These are phyloP conservation scores for Ashinkailepas kermadecensis DNA, from an alignment of 2,888 invertebrate species.

Conservation along the genomic window DNA sequence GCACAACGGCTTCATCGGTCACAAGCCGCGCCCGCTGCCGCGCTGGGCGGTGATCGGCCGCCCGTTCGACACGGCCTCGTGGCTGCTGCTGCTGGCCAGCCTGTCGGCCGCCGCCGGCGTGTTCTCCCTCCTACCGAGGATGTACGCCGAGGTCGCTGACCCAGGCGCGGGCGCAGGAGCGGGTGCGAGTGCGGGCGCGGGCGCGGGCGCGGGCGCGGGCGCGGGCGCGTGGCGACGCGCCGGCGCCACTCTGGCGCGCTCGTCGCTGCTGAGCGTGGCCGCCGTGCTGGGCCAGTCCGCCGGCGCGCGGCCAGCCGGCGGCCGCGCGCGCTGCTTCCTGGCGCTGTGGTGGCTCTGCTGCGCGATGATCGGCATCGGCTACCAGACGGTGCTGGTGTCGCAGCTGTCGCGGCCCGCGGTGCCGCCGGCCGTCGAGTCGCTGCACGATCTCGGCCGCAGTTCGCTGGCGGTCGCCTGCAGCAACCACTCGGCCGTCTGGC, in stretches of 20 bases:
- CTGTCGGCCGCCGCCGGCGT: background rate
- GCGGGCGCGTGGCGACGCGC: background rate
- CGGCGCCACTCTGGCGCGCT: background rate
- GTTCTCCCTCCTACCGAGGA: background rate
- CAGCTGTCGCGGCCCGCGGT: background rate
- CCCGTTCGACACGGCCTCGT: background rate
- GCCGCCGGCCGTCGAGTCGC: slow-evolving; percentile 3
- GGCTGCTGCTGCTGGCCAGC: background rate
- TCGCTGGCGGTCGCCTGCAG: slow-evolving; percentile 2
- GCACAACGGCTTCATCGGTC: background rate
- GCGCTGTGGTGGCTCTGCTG: slow-evolving; percentile 17
- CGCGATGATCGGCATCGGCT: slow-evolving; percentile 12
- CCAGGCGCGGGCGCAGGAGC: background rate
- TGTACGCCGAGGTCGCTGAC: background rate
- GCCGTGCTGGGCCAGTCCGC: background rate
- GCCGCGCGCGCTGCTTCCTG: background rate
- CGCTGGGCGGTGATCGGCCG: slow-evolving; percentile 13
- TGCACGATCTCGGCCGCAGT: background rate
- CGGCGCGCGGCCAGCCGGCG: background rate
- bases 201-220: background rate
- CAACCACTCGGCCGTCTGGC: background rate
- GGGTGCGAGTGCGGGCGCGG: too few relatives aligned
- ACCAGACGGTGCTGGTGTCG: slow-evolving; percentile 21
- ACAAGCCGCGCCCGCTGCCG: slow-evolving; percentile 12
- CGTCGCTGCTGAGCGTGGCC: background rate